Evolutionary conservation across 23 tunicate species (phyloP).

Genomic region (Trididemnum miniatum): DNA sequence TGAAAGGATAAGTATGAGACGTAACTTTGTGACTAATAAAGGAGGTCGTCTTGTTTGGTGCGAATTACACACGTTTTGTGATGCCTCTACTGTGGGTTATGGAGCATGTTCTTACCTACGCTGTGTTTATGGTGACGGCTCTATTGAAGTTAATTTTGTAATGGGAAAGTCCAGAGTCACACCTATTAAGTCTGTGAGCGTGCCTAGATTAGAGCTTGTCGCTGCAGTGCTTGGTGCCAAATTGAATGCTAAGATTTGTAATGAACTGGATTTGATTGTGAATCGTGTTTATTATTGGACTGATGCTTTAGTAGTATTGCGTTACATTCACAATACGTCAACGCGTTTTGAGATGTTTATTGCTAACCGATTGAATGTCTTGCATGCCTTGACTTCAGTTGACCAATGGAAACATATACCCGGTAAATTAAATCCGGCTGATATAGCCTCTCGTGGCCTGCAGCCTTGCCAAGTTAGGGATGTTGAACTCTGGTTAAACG

Average conservation of each 20-base stretch:
- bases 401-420: neutral
- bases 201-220: neutral
- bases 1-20: neutral
- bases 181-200: neutral
- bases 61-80: neutral
- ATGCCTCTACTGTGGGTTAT: neutral
- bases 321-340: neutral
- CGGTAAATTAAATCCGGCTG: neutral
- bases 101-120: neutral
- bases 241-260: neutral
- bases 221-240: neutral
- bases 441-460: neutral
- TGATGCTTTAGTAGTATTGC: neutral
- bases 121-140: neutral
- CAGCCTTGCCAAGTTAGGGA: neutral
- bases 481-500: neutral
- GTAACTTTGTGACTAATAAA: neutral
- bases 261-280: neutral
- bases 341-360: neutral
- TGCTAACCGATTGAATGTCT: neutral
- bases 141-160: neutral
- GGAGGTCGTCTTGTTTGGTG: neutral
- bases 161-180: neutral
- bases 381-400: neutral
- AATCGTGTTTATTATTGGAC: neutral